Percentiles rank a stretch among this genome's conserved stretches.
Evolutionary conservation across 2,888 invertebrate genomes (phyloP).

Genomic region (Zaprionus obscuricornis): DNA sequence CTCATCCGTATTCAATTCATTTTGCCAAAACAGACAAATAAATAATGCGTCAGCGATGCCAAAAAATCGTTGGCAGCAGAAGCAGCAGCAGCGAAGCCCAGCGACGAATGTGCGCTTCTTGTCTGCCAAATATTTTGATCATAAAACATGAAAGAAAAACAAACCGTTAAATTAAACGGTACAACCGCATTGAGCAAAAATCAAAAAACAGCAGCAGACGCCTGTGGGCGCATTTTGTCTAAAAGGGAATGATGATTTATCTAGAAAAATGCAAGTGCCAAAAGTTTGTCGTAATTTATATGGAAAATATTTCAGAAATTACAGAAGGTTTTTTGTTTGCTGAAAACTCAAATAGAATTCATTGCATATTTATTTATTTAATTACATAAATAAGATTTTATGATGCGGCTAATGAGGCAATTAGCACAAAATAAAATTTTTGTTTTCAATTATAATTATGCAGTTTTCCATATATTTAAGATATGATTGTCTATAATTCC

Average conservation of each 20-base stretch:
- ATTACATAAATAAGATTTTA: slow-evolving; percentile 4
- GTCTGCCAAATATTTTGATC: slow-evolving; percentile 38
- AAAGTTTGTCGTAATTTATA: too few relatives aligned
- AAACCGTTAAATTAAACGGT: slow-evolving; percentile 32
- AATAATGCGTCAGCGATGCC: slow-evolving; percentile 56
- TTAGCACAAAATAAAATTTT: slow-evolving; percentile 28
- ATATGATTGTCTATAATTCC: neutral
- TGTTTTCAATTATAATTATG: slow-evolving; percentile 25
- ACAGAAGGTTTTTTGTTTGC: too few relatives aligned
- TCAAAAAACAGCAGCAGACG: slow-evolving; percentile 7
- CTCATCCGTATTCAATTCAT: neutral
- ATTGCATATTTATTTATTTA: slow-evolving; percentile 3
- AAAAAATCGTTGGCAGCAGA: slow-evolving; percentile 30
- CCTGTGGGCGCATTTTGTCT: slow-evolving; percentile 1
- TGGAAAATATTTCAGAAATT: too few relatives aligned
- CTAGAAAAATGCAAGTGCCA: slow-evolving; percentile 9
- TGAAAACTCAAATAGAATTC: too few relatives aligned
- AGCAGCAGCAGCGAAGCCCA: slow-evolving; percentile 29
- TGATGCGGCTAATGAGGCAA: slow-evolving; percentile 17
- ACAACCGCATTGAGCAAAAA: too few relatives aligned
- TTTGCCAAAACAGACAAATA: slow-evolving; percentile 37
- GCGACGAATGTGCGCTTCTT: neutral
- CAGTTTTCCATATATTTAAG: slow-evolving; percentile 12
- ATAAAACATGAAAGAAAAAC: slow-evolving; percentile 39
- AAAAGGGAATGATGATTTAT: slow-evolving; percentile 28